A percentile compares a stretch with the other conserved stretches of the same genome.
These are phyloP conservation scores for Bombus balteatus DNA, from an alignment of 1,140 invertebrate species.

Conservation along the genomic window DNA sequence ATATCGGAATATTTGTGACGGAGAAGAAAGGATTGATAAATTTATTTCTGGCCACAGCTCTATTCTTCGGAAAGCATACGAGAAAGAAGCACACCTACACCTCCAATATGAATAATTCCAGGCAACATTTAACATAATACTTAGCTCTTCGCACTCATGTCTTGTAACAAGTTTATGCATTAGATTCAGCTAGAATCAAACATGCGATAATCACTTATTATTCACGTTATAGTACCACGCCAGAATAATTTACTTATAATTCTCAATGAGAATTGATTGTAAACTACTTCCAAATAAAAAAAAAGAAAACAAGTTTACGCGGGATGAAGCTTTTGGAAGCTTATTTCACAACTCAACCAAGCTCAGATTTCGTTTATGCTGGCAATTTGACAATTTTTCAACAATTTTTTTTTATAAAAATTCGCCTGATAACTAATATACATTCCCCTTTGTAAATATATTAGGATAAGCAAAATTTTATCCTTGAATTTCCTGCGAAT, in stretches of 20 bases:
- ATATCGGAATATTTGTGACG: slow-evolving; percentile 41
- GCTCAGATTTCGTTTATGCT: background rate
- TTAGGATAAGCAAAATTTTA: no score
- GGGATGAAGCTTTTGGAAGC: background rate
- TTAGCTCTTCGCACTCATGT: background rate
- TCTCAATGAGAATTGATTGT: no score
- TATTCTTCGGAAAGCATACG: background rate
- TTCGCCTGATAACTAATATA: background rate
- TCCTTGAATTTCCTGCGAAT: background rate
- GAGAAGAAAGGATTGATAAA: slow-evolving; percentile 19
- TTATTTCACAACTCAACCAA: background rate
- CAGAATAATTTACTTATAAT: no score
- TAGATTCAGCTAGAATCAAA: no score
- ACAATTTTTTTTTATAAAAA: background rate
- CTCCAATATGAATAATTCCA: no score
- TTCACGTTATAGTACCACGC: no score
- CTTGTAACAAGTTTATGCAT: no score
- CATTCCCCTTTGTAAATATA: no score
- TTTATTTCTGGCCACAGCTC: slow-evolving; percentile 10
- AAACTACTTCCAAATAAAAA: no score
- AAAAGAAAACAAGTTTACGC: background rate
- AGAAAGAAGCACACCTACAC: background rate
- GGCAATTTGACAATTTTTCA: no score
- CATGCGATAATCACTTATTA: no score
- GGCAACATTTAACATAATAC: no score